Base-by-base conservation (phyloP, 2,797 vertebrate genomes). In the Gambusia yucatana region DNA sequence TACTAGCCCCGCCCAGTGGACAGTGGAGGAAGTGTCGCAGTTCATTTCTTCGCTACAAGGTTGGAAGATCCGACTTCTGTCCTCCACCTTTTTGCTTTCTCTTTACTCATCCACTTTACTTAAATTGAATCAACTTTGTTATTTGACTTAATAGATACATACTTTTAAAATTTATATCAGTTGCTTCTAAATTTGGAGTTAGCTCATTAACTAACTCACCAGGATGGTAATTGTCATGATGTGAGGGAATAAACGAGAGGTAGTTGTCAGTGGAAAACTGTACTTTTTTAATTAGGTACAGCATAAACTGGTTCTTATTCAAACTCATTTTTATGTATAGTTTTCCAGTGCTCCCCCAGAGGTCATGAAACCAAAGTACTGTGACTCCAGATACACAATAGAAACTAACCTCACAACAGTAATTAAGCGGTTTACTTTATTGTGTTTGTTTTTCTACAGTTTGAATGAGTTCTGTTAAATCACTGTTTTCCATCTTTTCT, bases 11-110 rank as follows among this genome's bases (percentile, higher is more conserved):
- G 96, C 97, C 89, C 97, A 96, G 25, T 99, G 98, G 98, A 98
- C 96, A 3, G 97, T 99, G 81, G 97, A 98, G 84, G 97, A 99
- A 86, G 98, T 99, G 84, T 98, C 97, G 0, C 97, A 97, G 85
- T 99, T 99, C 63, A 99, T 99, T 67, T 97, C 97, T 10, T 98
- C 98, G 1, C 92, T 99, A 70, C 98, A 99, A 97, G 98, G 98
- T 98, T 22, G 14, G 86, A 25, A 41, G 20, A 67, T 67, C 8
- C 3, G 1, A 67, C 20, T 22, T 67, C 20, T 41, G 1, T 41
- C 36, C 39, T 36, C 17, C 33, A 36, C 33, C 30, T 33, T 17
- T 36, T 9, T 63, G 3, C 2, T 20, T 22, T 65, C 1, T 22
- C 16, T 36, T 65, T 65, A 39, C 17, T 65, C 61, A 36, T 36